Evolutionary conservation across 2,797 vertebrate genomes (phyloP).

Genomic region (Microctenopoma stevenorrisi): DNA sequence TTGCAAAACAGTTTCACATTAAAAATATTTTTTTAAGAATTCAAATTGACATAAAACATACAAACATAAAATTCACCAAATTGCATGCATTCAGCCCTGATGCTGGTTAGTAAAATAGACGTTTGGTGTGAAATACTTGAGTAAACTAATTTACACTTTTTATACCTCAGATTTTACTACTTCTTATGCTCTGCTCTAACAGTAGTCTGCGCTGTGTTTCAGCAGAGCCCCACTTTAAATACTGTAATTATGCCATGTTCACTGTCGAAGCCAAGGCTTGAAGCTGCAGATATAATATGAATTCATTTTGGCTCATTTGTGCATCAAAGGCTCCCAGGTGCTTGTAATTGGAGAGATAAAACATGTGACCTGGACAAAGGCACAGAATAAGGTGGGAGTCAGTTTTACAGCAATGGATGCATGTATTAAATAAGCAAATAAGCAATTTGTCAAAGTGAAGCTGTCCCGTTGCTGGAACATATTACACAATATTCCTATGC

Average conservation of each 20-base stretch:
- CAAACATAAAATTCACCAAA: not conserved
- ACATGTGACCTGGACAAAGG: slow-evolving; percentile 21
- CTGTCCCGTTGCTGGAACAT: not conserved
- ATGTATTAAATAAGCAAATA: slow-evolving; percentile 6
- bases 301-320: slow-evolving; percentile 46
- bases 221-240: slow-evolving; percentile 24
- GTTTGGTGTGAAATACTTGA: not conserved
- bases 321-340: slow-evolving; percentile 33
- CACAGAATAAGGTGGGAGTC: slow-evolving; percentile 5
- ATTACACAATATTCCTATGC: not conserved
- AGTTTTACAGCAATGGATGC: slow-evolving; percentile 3
- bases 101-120: slow-evolving; percentile 5
- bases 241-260: slow-evolving; percentile 43
- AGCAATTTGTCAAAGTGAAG: not conserved
- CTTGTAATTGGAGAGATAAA: slow-evolving; percentile 51
- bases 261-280: slow-evolving; percentile 39
- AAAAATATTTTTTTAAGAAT: too few species aligned
- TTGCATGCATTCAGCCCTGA: slow-evolving; percentile 3
- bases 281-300: slow-evolving; percentile 35
- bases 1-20: too few species aligned
- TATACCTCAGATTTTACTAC: not conserved
- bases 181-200: slow-evolving; percentile 1
- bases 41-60: too few species aligned
- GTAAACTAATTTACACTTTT: not conserved
- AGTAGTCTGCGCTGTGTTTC: slow-evolving; percentile 8